phyloP scores from a whole-genome alignment of 2,113 vertebrate species.

The Xenopus borealis region DNA sequence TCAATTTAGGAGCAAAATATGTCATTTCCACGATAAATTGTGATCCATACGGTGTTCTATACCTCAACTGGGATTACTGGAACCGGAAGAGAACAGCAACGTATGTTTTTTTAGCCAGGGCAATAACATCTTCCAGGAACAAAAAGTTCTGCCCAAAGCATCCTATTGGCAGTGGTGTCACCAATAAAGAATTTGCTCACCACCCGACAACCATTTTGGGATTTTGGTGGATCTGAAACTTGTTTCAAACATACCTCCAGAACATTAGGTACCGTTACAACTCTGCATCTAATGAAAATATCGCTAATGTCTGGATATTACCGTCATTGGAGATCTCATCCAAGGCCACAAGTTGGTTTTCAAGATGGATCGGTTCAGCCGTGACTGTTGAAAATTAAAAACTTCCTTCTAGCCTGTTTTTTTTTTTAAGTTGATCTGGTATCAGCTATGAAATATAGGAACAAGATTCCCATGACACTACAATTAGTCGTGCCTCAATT shows the following conservation, averaged over 20 bases:
- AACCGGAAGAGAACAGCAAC: neutral
- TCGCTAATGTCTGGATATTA: neutral
- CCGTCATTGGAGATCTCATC: neutral
- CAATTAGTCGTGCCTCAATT: constrained; percentile 42
- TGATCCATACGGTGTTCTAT: neutral
- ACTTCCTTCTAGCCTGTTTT: no score
- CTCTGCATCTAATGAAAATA: neutral
- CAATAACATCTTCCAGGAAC: neutral
- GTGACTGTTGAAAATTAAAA: neutral
- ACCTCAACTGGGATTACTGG: constrained; percentile 4
- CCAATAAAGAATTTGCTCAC: constrained; percentile 28
- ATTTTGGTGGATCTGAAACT: constrained; percentile 15
- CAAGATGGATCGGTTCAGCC: constrained; percentile 4
- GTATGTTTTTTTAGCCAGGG: neutral
- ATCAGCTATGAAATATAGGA: constrained; percentile 14
- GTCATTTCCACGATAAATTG: no score
- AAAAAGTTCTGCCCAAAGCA: neutral
- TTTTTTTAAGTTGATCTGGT: constrained; percentile 39
- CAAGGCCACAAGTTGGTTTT: neutral
- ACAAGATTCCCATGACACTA: neutral
- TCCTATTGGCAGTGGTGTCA: neutral
- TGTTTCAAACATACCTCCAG: constrained; percentile 23
- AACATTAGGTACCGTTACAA: constrained; percentile 2
- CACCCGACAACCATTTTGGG: constrained; percentile 34
- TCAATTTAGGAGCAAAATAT: no score